Evolutionary conservation across 2,888 invertebrate species (phyloP).

Genomic region (Tigriopus californicus): DNA sequence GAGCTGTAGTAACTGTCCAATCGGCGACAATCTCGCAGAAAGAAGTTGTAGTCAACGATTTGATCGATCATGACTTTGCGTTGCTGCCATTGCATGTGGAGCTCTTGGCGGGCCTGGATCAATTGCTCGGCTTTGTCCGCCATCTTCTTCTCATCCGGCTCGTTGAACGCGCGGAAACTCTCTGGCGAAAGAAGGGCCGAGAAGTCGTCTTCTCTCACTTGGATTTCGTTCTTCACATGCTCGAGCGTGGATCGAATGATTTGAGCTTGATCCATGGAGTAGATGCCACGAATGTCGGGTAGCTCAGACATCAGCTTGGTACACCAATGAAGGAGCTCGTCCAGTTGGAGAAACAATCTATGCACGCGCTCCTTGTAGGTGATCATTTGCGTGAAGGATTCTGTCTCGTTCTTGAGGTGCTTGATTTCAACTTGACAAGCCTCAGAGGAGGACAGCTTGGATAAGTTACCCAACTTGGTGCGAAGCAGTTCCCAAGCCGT

Average conservation of each 20-base stretch:
- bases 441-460: no score
- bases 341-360: slow-evolving; percentile 51
- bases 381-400: slow-evolving; percentile 54
- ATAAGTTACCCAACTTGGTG: no score
- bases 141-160: slow-evolving; percentile 36
- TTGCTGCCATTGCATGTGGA: slow-evolving; percentile 68
- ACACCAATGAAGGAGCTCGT: slow-evolving; percentile 79
- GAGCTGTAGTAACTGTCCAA: no score
- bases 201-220: slow-evolving; percentile 66
- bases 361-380: slow-evolving; percentile 75
- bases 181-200: slow-evolving; percentile 25
- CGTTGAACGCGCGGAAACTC: no score
- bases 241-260: slow-evolving; percentile 62
- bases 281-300: slow-evolving; percentile 56
- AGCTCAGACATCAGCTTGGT: slow-evolving; percentile 42
- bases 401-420: slow-evolving; percentile 59
- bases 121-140: slow-evolving; percentile 56
- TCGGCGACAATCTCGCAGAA: slow-evolving; percentile 48
- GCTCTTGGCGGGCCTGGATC: slow-evolving; percentile 52
- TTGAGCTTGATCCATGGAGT: slow-evolving; percentile 63
- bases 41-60: slow-evolving; percentile 78
- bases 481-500: no score
- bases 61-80: slow-evolving; percentile 75
- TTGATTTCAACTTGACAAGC: no score
- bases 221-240: slow-evolving; percentile 61